A percentile compares a stretch with the other conserved stretches of the same genome.
Conservation (phyloP, 2,797 vertebrate species). For the Adrianichthys oophorus region DNA sequence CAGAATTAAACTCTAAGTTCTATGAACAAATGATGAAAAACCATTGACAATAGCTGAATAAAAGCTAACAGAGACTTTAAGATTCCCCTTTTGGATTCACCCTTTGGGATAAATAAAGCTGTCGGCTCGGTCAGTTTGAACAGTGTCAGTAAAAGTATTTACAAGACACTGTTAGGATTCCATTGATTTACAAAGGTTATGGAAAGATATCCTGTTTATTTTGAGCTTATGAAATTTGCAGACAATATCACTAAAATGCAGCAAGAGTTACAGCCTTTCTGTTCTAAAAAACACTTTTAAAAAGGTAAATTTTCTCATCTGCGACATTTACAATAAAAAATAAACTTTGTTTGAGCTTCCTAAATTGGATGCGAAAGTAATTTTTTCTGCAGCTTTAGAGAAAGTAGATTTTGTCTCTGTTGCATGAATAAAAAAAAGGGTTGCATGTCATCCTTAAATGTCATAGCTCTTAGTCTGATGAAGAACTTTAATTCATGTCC, state of each 20-base stretch:
- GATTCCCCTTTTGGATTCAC: no score
- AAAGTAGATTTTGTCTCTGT: neutral
- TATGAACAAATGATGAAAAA: no score
- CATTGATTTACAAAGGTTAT: conserved; percentile 10
- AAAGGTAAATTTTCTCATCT: no score
- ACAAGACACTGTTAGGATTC: conserved; percentile 18
- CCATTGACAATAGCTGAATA: no score
- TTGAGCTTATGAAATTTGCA: conserved; percentile 33
- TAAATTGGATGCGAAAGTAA: no score
- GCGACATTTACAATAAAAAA: no score
- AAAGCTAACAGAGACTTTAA: no score
- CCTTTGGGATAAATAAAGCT: neutral
- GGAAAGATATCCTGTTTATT: conserved; percentile 16
- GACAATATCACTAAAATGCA: neutral
- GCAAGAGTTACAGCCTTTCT: no score
- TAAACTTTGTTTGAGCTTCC: no score
- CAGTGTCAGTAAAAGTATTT: conserved; percentile 16
- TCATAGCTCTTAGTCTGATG: conserved; percentile 12
- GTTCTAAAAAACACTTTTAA: no score
- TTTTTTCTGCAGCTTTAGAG: neutral
- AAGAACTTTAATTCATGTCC: conserved; percentile 17
- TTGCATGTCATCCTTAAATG: conserved; percentile 1
- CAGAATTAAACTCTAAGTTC: no score
- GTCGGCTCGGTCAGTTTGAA: conserved; percentile 21
- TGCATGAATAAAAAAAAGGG: neutral